Percentiles rank a stretch among this genome's conserved stretches.
Evolutionary conservation across 2,797 vertebrate species (phyloP).

Genomic region (Sebastes itinus): DNA sequence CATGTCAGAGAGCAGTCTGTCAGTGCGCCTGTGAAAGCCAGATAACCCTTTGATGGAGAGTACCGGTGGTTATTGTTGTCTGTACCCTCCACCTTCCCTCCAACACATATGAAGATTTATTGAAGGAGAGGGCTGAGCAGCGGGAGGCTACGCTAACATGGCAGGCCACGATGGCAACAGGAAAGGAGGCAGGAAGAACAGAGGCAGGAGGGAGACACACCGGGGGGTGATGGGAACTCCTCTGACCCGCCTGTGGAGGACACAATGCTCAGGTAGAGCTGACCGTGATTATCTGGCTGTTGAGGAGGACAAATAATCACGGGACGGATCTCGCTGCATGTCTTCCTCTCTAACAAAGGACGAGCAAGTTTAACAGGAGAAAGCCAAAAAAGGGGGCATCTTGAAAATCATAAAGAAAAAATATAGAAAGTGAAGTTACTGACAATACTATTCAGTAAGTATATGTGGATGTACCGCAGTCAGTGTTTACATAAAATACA

Average conservation of each 20-base stretch:
- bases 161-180: constrained; percentile 77
- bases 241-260: constrained; percentile 70
- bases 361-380: constrained; percentile 19
- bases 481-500: background rate
- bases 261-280: constrained; percentile 64
- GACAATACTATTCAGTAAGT: background rate
- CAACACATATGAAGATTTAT: constrained; percentile 83
- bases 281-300: constrained; percentile 56
- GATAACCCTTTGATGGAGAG: constrained; percentile 86
- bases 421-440: background rate
- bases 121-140: constrained; percentile 77
- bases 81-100: constrained; percentile 80
- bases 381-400: background rate
- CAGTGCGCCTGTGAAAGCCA: constrained; percentile 79
- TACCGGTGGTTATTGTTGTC: constrained; percentile 80
- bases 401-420: constrained; percentile 6
- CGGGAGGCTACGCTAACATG: constrained; percentile 77
- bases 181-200: constrained; percentile 77
- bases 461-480: background rate
- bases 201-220: constrained; percentile 67
- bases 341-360: constrained; percentile 59
- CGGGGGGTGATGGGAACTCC: constrained; percentile 69
- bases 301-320: constrained; percentile 68
- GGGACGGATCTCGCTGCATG: constrained; percentile 26
- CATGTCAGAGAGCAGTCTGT: constrained; percentile 76